Percentiles rank a stretch among this genome's conserved stretches.
These are phyloP conservation scores for Andrena trimmerana DNA, from an alignment of 2,888 invertebrate species.

Conservation along the genomic window DNA sequence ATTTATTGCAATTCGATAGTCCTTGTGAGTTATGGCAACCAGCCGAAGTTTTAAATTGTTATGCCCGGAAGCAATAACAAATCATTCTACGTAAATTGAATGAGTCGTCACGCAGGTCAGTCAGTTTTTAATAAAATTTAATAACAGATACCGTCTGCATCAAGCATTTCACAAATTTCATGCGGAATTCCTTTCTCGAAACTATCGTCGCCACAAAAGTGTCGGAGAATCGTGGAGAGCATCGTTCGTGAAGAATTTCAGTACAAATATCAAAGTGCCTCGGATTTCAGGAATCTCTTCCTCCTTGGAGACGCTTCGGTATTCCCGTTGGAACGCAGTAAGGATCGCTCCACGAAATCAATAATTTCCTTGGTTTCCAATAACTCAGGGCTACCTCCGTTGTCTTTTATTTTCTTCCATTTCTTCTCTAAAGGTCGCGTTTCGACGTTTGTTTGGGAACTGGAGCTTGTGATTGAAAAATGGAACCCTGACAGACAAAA, in stretches of 20 bases:
- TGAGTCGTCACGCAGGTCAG: too few species aligned
- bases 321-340: conserved; percentile 8
- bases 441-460: conserved; percentile 31
- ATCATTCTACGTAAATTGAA: too few species aligned
- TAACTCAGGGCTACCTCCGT: conserved; percentile 14
- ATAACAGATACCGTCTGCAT: too few species aligned
- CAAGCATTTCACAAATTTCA: too few species aligned
- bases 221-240: not conserved
- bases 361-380: conserved; percentile 34
- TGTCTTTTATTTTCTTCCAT: not conserved
- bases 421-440: conserved; percentile 13
- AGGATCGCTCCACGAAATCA: conserved; percentile 14
- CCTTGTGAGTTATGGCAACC: too few species aligned
- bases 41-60: too few species aligned
- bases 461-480: conserved; percentile 8
- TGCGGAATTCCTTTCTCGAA: not conserved
- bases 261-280: not conserved
- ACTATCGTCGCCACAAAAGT: not conserved
- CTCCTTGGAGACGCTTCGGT: conserved; percentile 1
- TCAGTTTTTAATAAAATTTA: too few species aligned
- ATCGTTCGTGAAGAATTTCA: conserved; percentile 1
- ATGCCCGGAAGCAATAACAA: too few species aligned
- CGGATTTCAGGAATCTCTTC: conserved; percentile 13
- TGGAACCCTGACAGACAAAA: not conserved
- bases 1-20: not conserved